Evolutionary conservation across 37 sponge, comb jelly and placozoan species (phyloP).

Genomic region (Beroe ovata): DNA sequence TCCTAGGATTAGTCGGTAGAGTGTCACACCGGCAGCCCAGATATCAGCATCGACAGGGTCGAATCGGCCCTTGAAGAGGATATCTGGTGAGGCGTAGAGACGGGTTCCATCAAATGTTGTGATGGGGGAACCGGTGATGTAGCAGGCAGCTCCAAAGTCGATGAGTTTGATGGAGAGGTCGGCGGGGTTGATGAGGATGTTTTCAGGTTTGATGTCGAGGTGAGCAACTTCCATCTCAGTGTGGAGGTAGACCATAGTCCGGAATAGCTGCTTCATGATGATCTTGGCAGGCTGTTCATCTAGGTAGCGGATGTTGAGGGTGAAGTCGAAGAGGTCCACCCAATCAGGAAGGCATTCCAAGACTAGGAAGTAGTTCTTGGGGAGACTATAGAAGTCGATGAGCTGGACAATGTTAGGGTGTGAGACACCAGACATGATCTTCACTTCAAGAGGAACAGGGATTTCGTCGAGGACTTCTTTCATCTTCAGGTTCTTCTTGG

Average conservation of each 20-base stretch:
- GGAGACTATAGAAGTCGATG: slow-evolving; percentile 42
- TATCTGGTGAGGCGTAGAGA: slow-evolving; percentile 27
- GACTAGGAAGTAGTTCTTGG: slow-evolving; percentile 44
- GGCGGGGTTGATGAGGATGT: slow-evolving; percentile 54
- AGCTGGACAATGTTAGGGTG: slow-evolving; percentile 38
- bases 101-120: slow-evolving; percentile 17
- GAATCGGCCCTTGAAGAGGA: slow-evolving; percentile 28
- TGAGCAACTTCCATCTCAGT: slow-evolving; percentile 31
- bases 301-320: slow-evolving; percentile 11
- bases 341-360: slow-evolving; percentile 37
- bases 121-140: slow-evolving; percentile 30
- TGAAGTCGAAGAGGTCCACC: slow-evolving; percentile 65
- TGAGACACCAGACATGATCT: slow-evolving; percentile 2
- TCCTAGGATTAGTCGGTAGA: slow-evolving; percentile 45
- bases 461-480: background rate
- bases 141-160: slow-evolving; percentile 59
- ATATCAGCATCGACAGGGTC: slow-evolving; percentile 61
- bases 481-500: background rate
- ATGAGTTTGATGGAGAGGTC: slow-evolving; percentile 49
- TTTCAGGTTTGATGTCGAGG: slow-evolving; percentile 59
- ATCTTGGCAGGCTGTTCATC: slow-evolving; percentile 12
- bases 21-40: slow-evolving; percentile 56
- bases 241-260: slow-evolving; percentile 28
- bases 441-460: slow-evolving; percentile 15
- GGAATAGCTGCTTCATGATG: slow-evolving; percentile 40